Evolutionary conservation across 2,888 invertebrate species (phyloP), one percentile per base, ranked within the genome.

Genomic region (Acleris holmiana): DNA sequence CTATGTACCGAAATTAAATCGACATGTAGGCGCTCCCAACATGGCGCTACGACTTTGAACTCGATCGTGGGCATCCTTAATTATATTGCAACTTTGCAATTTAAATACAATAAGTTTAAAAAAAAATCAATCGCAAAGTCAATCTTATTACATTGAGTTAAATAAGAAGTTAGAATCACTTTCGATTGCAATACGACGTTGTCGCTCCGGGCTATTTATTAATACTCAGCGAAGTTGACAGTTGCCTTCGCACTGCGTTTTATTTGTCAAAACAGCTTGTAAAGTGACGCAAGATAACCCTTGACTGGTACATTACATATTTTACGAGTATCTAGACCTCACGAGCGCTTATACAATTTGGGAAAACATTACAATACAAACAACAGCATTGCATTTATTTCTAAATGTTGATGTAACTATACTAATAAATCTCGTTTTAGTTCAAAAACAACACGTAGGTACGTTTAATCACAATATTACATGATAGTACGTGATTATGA

Each of bases 21-120:
- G 59, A 60, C 41, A 64, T 50, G 59, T 65, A 55, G 65, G 65
- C 60, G 65, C 54, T 29, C 41, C 65, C 54, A 48, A 50, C 49
- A 44, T 49, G 65, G 65, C 25, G 18, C 2, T 35, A 40, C 44
- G 55, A 10, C 35, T 35, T 35, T 13, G 35, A 35, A 18, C 65
- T 21, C 6, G 18, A 49, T 55, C 65, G 60, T 59, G 44, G 55
- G 65, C 55, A 65, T 60, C 58, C 21, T 13, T 48, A 29, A 35
- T 49, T n/a, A 10, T 21, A 23, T 17, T n/a, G n/a, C 17, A 44
- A n/a, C 17, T 44, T 47, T 47, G 17, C 17, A 54, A 23, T 35
- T 54, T 46, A 25, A 54, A 61, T 23, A 10, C 8, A 47, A 35
- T 61, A 46, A 47, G 40, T 47, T 15, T 47, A 25, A 40, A 51